Base-by-base conservation (phyloP, 2,888 invertebrate genomes). In the Thera britannica region DNA sequence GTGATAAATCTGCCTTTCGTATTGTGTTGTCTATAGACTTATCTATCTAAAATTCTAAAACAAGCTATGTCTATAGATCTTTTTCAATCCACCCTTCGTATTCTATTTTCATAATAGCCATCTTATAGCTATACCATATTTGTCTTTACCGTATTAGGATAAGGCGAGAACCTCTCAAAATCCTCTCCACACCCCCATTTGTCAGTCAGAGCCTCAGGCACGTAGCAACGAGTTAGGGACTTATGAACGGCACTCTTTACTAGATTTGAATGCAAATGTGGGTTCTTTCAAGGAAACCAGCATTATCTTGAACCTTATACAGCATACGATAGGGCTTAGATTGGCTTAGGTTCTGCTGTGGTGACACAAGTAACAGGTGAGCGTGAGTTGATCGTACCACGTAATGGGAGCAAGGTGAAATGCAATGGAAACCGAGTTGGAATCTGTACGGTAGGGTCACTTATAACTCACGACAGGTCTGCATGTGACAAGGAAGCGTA, bases 381-480 rank as follows among this genome's bases (percentile, higher is more conserved):
- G 56, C 41, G 58, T 62, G 62, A 23, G 64, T 68, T 71, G 73
- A 62, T 67, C 67, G 65, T 70, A 71, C 67, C 51, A 56, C 35
- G 68, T 75, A 76, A 74, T 73, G 73, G 70, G 68, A 51, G 68
- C 68, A 70, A 56, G 54, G 66, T 65, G 66, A 62, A 59, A 55
- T 62, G 68, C 70, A 62, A 70, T 71, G 67, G 63, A 49, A 62
- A 65, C 68, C 56, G 61, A 67, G 62, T 38, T 59, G 23, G 41
- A 74, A 72, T 58, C 67, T 59, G 65, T 66, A 63, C 69, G 2
- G 3, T 9, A 1, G 5, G 7, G 41, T 38, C 38, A 38, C 23
- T 23, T 23, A 23, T 23, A 23, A 23, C 23, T 23, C 23, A 23
- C 23, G 23, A 23, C 23, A 23, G 23, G 23, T 23, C 23, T 23